Base-by-base conservation (phyloP, 2,113 vertebrate species). In the Progne subis region DNA sequence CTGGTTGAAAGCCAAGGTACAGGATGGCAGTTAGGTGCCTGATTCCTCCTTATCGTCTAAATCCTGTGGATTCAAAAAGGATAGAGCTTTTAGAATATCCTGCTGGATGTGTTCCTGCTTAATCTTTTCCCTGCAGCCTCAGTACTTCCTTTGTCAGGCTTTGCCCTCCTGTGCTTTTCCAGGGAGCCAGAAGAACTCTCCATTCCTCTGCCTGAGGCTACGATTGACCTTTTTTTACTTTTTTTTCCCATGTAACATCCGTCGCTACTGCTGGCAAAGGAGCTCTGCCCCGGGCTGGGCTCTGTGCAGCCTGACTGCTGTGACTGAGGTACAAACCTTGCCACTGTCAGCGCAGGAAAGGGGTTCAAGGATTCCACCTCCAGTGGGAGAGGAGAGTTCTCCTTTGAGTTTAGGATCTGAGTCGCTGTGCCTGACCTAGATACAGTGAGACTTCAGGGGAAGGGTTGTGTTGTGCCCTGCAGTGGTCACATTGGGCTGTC, bases 41-140 rank as follows among this genome's bases (percentile, higher is more conserved):
- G 63, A 65, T 63, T 88, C 43, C 53, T 78, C 32, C 49, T 95
- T 90, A 53, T 87, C 10, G 4, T 37, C 37, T 88, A 88, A 94
- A 92, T 74, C 59, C 78, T 1, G 2, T 18, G 43, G 60, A 59
- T 89, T 88, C 72, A 52, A 20, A 94, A 86, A 77, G n/a, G 59
- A 47, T 31, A 44, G 52, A 88, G 74, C 11, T 17, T 41, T 56
- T 23, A 49, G 28, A 68, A 46, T 61, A 23, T 50, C 74, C 25
- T 76, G 46, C 88, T 80, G 63, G 64, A 77, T 50, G 10, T 46
- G 20, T 80, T 91, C 43, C 84, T 85, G 23, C 53, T 31, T 94
- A 85, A 94, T 86, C 65, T 94, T 52, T 70, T 63, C 77, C 50
- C 39, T 85, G 71, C 82, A 86, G 79, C 82, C 79, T 86, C 64